A percentile compares a stretch with the other conserved stretches of the same genome.
These are phyloP conservation scores for Tadarida brasiliensis DNA, from an alignment of 2,797 vertebrate species.

Conservation along the genomic window DNA sequence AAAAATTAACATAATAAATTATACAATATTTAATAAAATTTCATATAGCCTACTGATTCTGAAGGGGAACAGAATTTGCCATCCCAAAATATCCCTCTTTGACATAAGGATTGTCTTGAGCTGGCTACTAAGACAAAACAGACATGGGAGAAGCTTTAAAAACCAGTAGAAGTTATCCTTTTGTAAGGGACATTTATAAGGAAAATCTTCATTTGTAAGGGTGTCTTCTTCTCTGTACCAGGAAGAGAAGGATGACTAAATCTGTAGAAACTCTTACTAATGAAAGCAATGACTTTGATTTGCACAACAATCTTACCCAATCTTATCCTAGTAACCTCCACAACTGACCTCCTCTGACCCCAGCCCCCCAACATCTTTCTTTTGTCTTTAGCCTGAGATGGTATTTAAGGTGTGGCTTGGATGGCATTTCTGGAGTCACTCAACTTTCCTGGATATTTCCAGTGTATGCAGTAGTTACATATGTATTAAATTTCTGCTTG, in stretches of 20 bases:
- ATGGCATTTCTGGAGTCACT: not conserved
- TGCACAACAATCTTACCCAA: not conserved
- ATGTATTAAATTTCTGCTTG: not conserved
- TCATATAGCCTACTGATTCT: not conserved
- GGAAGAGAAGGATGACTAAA: not conserved
- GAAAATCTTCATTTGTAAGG: not conserved
- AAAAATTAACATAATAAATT: not conserved
- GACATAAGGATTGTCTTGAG: not conserved
- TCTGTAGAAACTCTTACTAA: not conserved
- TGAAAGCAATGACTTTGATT: not conserved
- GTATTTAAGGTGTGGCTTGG: not conserved
- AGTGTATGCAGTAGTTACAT: not conserved
- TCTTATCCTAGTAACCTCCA: not conserved
- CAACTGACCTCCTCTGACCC: not conserved
- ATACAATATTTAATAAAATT: not conserved
- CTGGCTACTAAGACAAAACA: not conserved
- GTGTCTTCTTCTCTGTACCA: not conserved
- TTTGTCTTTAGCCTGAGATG: not conserved
- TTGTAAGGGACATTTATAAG: not conserved
- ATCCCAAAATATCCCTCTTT: not conserved
- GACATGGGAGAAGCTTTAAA: not conserved
- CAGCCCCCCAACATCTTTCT: not conserved
- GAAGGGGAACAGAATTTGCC: not conserved
- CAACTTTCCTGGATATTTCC: not conserved
- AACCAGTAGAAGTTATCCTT: not conserved